Evolutionary conservation across 1,140 invertebrate genomes (phyloP).

Genomic region (Neodiprion fabricii): DNA sequence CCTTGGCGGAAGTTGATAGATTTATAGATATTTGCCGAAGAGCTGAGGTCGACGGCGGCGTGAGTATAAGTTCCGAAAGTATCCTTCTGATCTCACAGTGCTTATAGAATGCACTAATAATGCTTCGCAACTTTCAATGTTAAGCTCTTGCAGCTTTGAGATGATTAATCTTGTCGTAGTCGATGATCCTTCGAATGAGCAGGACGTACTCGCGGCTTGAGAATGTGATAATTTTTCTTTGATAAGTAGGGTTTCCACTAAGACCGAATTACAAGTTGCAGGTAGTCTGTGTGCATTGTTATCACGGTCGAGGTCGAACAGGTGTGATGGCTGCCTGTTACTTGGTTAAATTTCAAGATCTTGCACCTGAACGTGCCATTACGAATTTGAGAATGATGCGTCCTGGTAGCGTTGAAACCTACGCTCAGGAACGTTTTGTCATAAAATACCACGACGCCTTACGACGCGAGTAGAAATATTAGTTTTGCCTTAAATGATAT

Average conservation of each 20-base stretch:
- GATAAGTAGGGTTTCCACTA: no score
- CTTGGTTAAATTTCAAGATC: constrained; percentile 67
- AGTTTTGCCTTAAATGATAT: no score
- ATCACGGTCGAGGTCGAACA: constrained; percentile 71
- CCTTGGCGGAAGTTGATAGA: constrained; percentile 68
- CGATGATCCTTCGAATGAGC: no score
- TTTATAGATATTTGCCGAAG: constrained; percentile 72
- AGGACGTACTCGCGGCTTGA: no score
- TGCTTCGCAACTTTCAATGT: neutral
- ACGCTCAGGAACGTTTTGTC: constrained; percentile 70
- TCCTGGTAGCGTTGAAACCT: constrained; percentile 73
- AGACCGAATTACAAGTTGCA: constrained; percentile 38
- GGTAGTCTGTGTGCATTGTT: constrained; percentile 73
- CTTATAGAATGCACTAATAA: neutral
- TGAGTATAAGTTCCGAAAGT: constrained; percentile 31
- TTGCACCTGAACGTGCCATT: constrained; percentile 69
- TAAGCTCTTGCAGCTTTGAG: no score
- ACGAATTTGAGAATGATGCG: constrained; percentile 66
- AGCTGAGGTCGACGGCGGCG: constrained; percentile 58
- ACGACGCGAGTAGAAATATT: constrained; percentile 38
- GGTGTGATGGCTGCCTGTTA: constrained; percentile 76
- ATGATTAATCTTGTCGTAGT: no score
- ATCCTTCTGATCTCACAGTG: neutral
- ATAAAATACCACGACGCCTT: constrained; percentile 67
- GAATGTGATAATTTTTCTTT: no score